Conservation (phyloP, 92 coral and sea anemone species). For the Blastomussa wellsi region DNA sequence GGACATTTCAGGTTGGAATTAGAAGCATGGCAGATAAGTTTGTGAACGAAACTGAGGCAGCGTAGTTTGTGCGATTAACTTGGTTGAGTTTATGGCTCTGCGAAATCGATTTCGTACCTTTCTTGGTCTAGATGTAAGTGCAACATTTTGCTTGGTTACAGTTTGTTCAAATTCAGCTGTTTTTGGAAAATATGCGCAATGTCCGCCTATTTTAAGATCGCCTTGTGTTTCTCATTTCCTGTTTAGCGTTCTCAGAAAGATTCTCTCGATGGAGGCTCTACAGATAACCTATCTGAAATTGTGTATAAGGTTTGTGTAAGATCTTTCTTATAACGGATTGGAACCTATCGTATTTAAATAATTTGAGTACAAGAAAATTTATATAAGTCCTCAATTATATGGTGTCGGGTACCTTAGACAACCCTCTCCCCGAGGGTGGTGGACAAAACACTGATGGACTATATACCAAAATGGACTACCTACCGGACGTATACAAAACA, state of each 20-base stretch:
- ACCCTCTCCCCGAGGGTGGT: too few relatives aligned
- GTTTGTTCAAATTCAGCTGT: background rate
- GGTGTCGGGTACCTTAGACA: too few relatives aligned
- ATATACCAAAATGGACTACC: too few relatives aligned
- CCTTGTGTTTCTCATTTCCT: constrained; percentile 1
- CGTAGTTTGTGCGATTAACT: background rate
- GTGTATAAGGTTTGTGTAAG: constrained; percentile 66
- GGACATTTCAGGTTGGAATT: background rate
- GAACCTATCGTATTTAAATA: background rate
- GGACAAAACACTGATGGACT: too few relatives aligned
- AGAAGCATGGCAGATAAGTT: background rate
- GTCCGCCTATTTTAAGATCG: background rate
- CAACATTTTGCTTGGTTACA: background rate
- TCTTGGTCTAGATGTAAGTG: constrained; percentile 91
- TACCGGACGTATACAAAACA: too few relatives aligned
- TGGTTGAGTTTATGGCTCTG: constrained; percentile 65
- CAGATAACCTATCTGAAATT: constrained; percentile 77
- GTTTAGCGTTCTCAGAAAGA: constrained; percentile 78
- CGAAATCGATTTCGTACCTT: constrained; percentile 87
- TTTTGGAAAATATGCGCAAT: constrained; percentile 16
- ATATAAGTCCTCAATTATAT: too few relatives aligned
- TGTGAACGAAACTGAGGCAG: background rate
- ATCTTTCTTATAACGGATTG: background rate
- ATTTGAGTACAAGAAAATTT: too few relatives aligned
- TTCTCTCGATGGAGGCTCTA: constrained; percentile 59